Percentiles rank a stretch among this genome's conserved stretches.
Evolutionary conservation across 2,888 invertebrate genomes (phyloP).

Genomic region (Brachynemurus nebulosus): DNA sequence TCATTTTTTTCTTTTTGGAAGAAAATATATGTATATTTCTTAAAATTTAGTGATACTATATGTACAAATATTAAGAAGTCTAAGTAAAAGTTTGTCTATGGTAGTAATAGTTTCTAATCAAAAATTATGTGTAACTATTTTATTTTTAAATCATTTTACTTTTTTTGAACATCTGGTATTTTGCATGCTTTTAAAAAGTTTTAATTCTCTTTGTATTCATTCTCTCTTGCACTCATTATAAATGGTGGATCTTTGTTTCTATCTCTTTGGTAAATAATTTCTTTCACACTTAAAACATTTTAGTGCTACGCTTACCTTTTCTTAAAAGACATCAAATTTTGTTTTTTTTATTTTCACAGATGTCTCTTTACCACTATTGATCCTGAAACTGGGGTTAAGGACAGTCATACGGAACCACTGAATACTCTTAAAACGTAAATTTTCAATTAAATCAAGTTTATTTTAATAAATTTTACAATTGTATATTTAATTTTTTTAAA

Average conservation of each 20-base stretch:
- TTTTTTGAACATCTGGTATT: no score
- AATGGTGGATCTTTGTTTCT: background rate
- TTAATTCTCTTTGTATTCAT: no score
- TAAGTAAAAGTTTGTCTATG: no score
- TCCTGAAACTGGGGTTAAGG: constrained; percentile 46
- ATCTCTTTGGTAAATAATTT: background rate
- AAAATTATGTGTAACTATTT: no score
- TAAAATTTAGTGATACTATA: no score
- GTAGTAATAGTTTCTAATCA: no score
- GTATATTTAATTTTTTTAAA: constrained; percentile 5
- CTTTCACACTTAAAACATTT: no score
- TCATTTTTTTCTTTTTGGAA: no score
- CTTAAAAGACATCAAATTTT: background rate
- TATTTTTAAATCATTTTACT: no score
- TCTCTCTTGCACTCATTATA: background rate
- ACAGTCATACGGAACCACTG: constrained; percentile 46
- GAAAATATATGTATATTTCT: no score
- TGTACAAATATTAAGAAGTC: no score
- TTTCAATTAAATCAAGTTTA: background rate
- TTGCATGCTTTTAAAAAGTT: no score
- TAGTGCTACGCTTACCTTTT: constrained; percentile 20
- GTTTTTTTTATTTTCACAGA: constrained; percentile 27
- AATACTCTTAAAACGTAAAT: constrained; percentile 47
- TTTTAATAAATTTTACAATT: background rate
- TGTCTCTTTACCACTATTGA: constrained; percentile 60